Evolutionary conservation across 2,888 invertebrate species (phyloP).

Genomic region (Apotomis capreana): DNA sequence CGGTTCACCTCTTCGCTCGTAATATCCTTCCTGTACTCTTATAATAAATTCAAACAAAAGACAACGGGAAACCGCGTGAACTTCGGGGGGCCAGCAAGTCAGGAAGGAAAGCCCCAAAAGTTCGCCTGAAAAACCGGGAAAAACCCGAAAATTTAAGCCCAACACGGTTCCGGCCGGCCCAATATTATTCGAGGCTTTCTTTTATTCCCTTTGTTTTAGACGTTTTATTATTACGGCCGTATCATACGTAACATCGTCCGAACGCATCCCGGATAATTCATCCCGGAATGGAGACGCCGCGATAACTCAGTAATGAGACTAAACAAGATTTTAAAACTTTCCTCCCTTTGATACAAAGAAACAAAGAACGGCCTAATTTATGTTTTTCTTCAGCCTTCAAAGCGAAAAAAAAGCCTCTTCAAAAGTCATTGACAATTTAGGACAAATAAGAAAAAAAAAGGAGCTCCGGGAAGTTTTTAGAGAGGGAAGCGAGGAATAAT

Average conservation of each 20-base stretch:
- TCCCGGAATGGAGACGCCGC: constrained; percentile 7
- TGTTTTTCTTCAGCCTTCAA: constrained; percentile 55
- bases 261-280: constrained; percentile 13
- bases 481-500: constrained; percentile 63
- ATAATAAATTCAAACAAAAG: constrained; percentile 71
- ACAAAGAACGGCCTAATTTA: constrained; percentile 70
- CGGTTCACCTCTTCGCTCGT: constrained; percentile 60
- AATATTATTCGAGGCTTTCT: constrained; percentile 77
- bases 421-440: constrained; percentile 73
- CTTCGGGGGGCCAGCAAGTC: constrained; percentile 70
- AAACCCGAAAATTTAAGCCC: constrained; percentile 72
- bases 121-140: constrained; percentile 63
- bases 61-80: constrained; percentile 67
- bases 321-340: constrained; percentile 72
- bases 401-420: constrained; percentile 57
- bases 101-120: constrained; percentile 73
- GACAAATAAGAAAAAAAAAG: constrained; percentile 66
- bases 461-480: constrained; percentile 49
- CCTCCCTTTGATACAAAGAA: constrained; percentile 65
- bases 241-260: constrained; percentile 15
- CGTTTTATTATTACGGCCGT: constrained; percentile 65
- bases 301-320: constrained; percentile 57
- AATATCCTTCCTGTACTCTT: constrained; percentile 66
- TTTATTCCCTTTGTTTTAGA: constrained; percentile 77
- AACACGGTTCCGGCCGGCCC: constrained; percentile 72